A percentile compares a stretch with the other conserved stretches of the same genome.
Evolutionary conservation across 2,113 vertebrate genomes (phyloP).

Genomic region (Corvus cornix): DNA sequence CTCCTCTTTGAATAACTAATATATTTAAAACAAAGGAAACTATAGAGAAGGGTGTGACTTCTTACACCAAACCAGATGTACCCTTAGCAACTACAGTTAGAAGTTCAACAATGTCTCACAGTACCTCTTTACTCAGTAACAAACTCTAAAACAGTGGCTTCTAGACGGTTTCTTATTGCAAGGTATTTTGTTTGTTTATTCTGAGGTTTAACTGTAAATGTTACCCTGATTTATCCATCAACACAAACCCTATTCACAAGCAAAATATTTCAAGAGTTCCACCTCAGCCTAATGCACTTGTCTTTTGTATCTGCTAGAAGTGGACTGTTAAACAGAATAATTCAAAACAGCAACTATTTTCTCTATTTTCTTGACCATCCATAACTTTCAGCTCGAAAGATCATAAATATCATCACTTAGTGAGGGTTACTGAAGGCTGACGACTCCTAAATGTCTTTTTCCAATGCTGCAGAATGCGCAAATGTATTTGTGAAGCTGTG

Average conservation of each 20-base stretch:
- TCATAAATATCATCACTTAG: not conserved
- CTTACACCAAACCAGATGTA: not conserved
- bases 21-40: not conserved
- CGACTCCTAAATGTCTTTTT: not conserved
- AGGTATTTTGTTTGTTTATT: not conserved
- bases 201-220: not conserved
- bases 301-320: not conserved
- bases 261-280: not conserved
- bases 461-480: not conserved
- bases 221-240: not conserved
- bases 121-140: not conserved
- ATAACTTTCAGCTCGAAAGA: not conserved
- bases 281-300: not conserved
- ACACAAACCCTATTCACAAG: not conserved
- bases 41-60: not conserved
- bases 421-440: not conserved
- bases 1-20: not conserved
- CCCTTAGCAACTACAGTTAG: not conserved
- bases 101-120: not conserved
- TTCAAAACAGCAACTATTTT: not conserved
- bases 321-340: not conserved
- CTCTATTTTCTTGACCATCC: not conserved
- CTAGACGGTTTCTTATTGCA: not conserved
- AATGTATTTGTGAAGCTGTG: not conserved
- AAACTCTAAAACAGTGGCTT: not conserved